phyloP scores from a whole-genome alignment of 1,140 invertebrate genomes.

The Diabrotica virgifera region DNA sequence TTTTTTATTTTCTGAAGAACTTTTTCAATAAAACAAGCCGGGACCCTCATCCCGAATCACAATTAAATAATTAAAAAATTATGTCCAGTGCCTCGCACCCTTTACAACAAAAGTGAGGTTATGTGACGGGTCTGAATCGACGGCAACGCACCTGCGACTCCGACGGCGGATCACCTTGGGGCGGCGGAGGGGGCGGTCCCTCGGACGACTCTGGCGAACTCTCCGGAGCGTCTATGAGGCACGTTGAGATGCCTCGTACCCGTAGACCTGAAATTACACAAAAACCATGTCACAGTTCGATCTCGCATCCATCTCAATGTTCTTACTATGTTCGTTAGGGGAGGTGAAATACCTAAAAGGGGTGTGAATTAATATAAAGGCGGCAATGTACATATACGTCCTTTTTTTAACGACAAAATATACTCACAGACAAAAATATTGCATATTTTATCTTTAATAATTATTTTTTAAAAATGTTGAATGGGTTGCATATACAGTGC shows the following conservation, averaged over 20 bases:
- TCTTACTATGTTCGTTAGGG: not conserved
- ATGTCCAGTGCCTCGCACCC: slow-evolving; percentile 8
- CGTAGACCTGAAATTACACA: slow-evolving; percentile 31
- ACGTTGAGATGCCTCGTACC: slow-evolving; percentile 44
- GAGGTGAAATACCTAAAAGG: slow-evolving; percentile 5
- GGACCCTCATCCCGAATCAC: not conserved
- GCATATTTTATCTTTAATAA: too few relatives aligned
- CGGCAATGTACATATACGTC: not conserved
- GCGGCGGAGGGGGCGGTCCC: slow-evolving; percentile 42
- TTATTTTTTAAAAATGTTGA: too few relatives aligned
- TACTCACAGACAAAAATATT: too few relatives aligned
- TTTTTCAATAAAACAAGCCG: not conserved
- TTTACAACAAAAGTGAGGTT: slow-evolving; percentile 21
- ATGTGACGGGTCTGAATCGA: slow-evolving; percentile 45
- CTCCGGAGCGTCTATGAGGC: slow-evolving; percentile 44
- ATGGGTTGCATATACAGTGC: too few relatives aligned
- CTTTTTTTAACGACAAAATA: not conserved
- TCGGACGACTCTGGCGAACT: slow-evolving; percentile 47
- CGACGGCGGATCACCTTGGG: slow-evolving; percentile 40
- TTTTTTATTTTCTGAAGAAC: too few relatives aligned
- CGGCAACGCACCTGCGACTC: slow-evolving; percentile 45
- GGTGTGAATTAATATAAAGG: not conserved
- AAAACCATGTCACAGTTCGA: slow-evolving; percentile 13
- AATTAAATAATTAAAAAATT: slow-evolving; percentile 1
- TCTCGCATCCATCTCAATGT: slow-evolving; percentile 5